Evolutionary conservation across 2,797 vertebrate species (phyloP), one percentile per base, ranked within the genome.

Genomic region (Manis javanica): DNA sequence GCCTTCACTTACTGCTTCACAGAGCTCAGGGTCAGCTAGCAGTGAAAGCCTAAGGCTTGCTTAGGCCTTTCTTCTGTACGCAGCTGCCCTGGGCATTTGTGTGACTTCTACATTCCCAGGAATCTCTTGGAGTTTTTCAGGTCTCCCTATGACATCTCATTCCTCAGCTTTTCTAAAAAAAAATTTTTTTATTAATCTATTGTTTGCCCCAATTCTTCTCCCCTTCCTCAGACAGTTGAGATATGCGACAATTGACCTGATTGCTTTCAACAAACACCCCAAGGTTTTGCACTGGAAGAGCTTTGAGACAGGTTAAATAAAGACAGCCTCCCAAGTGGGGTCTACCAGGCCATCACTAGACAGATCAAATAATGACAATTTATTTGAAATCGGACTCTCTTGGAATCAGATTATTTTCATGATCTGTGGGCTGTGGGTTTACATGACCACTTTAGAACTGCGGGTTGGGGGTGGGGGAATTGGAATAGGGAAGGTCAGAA

Each of bases 151-250:
- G 57, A 74, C 39, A 68, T 75, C 21, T 82, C 16, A 21, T 87
- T 95, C 39, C 49, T 82, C 51, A 68, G 51, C n/a, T 82, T 66
- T 91, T 66, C 37, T 82, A 21, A 59, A 95, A 63, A 34, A 90
- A 42, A 15, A 10, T 7, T 51, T 55, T 74, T 89, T 75, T 37
- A 16, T 68, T 61, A 61, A 61, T 0, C 23, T 86, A 18, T 68
- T 92, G 26, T 37, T 72, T 87, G 19, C 19, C 14, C 42, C 18
- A 95, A 8, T 26, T 49, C 13, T 91, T 95, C 64, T 46, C 26
- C 12, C 26, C 18, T 66, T 57, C 21, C 19, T 83, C 12, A 82
- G 75, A 74, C 51, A 16, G 7, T 68, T 81, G 49, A 91, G 53
- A 59, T 81, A 59, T 68, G 39, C 14, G 49, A 0, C 18, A 57